These are phyloP conservation scores for Sebastes cheni DNA, from an alignment of 2,797 vertebrate genomes.

Conservation along the genomic window DNA sequence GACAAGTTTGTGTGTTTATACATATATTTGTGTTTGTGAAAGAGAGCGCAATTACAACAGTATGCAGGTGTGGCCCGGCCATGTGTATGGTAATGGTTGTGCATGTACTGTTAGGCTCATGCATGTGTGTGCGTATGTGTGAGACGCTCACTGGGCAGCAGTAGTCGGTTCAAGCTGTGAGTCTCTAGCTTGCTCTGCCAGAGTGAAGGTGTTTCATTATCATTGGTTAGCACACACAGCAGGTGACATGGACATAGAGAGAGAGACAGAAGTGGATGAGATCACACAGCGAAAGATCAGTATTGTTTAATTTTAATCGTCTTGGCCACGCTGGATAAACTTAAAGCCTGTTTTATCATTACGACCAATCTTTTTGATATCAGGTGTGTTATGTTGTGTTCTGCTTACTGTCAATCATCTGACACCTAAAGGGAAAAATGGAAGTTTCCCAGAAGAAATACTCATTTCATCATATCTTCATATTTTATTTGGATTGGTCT, in stretches of 20 bases:
- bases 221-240: slow-evolving; percentile 60
- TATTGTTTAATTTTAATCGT: neutral
- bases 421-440: neutral
- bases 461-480: neutral
- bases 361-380: neutral
- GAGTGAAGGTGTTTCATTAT: slow-evolving; percentile 75
- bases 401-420: neutral
- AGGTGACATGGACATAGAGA: slow-evolving; percentile 24
- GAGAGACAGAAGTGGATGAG: slow-evolving; percentile 10
- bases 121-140: neutral
- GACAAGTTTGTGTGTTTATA: neutral
- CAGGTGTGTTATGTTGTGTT: neutral
- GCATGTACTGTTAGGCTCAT: neutral
- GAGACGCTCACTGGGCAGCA: slow-evolving; percentile 30
- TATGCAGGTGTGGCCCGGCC: neutral
- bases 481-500: neutral
- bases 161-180: slow-evolving; percentile 50
- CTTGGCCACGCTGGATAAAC: neutral
- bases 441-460: neutral
- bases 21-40: neutral
- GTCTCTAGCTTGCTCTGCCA: slow-evolving; percentile 34
- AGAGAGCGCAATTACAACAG: neutral
- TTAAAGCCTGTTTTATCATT: neutral
- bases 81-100: neutral
- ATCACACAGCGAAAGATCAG: slow-evolving; percentile 5